Base-by-base conservation (phyloP, 1,140 invertebrate genomes). In the Contarinia nasturtii region DNA sequence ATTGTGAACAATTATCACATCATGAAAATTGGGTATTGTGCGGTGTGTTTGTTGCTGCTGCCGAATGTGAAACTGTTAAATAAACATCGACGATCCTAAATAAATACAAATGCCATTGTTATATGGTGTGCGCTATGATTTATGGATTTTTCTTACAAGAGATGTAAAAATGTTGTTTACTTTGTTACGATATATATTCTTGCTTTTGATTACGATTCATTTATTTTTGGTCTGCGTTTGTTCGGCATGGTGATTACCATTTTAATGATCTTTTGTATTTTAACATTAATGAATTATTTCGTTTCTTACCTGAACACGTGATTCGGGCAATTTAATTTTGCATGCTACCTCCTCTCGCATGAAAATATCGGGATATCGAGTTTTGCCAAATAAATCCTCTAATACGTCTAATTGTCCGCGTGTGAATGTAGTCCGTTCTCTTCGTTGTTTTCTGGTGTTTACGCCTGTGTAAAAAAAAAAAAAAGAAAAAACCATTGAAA, bases 281-380 rank as follows among this genome's bases (percentile, higher is more conserved):
- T 7, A 27, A 27, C 10, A 27, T 40, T 4, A 18, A 7, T 7
- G 60, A 7, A 18, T 40, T 3, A 14, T 5, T 5, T 5, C 14
- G 17, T 4, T 21, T 18, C 61, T 68, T 67, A 95, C 92, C 82
- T 97, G 93, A 12, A 97, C 91, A 65, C 93, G 73, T 10, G 89
- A 93, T 66, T 97, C 92, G 0, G 91, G 89, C 7, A 97, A 69
- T 64, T 87, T 90, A 56, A 97, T 96, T 65, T 94, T 94, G 42
- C 91, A 63, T 0, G 93, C 92, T 4, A 96, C 89, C 66, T 97
- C 92, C 59, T 97, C 93, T 36, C 93, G 68, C 89, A 95, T 93
- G 65, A 96, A 97, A 57, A 97, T 95, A 64, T 97, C 92, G 0
- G 93, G 93, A 63, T 97, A 97, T 48, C 89, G 69, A 0, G 90